Percentiles rank a stretch among this genome's conserved stretches.
Evolutionary conservation across 2,113 vertebrate genomes (phyloP).

Genomic region (Hymenochirus boettgeri): DNA sequence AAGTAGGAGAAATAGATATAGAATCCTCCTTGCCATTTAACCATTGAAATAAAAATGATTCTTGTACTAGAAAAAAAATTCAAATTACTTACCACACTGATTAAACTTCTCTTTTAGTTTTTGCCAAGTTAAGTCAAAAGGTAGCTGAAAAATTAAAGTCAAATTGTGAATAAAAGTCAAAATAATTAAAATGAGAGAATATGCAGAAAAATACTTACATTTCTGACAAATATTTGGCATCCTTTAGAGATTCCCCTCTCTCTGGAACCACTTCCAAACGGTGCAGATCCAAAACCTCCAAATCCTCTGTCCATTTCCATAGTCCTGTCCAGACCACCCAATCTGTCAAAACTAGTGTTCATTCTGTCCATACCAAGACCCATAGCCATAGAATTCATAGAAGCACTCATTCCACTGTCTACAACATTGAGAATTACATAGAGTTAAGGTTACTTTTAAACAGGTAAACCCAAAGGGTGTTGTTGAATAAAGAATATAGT

Average conservation of each 20-base stretch:
- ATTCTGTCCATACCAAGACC: constrained; percentile 82
- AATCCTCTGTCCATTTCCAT: constrained; percentile 87
- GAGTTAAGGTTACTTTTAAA: background rate
- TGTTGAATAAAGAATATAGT: too few species aligned
- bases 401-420: constrained; percentile 71
- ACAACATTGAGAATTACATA: constrained; percentile 10
- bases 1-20: too few species aligned
- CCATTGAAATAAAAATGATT: too few species aligned
- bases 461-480: constrained; percentile 6
- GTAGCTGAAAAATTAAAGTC: constrained; percentile 75
- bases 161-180: background rate
- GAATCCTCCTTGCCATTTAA: too few species aligned
- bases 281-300: constrained; percentile 66
- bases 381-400: constrained; percentile 79
- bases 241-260: constrained; percentile 86
- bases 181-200: too few species aligned
- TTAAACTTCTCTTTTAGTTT: constrained; percentile 98
- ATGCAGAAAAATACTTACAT: constrained; percentile 75
- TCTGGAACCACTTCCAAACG: constrained; percentile 79
- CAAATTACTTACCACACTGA: constrained; percentile 81
- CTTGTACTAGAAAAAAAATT: too few species aligned
- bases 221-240: constrained; percentile 97
- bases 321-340: constrained; percentile 72
- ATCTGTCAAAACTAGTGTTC: constrained; percentile 81
- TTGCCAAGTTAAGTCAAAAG: constrained; percentile 97